These are phyloP conservation scores for Astur gentilis DNA, from an alignment of 2,113 vertebrate species.

Conservation along the genomic window DNA sequence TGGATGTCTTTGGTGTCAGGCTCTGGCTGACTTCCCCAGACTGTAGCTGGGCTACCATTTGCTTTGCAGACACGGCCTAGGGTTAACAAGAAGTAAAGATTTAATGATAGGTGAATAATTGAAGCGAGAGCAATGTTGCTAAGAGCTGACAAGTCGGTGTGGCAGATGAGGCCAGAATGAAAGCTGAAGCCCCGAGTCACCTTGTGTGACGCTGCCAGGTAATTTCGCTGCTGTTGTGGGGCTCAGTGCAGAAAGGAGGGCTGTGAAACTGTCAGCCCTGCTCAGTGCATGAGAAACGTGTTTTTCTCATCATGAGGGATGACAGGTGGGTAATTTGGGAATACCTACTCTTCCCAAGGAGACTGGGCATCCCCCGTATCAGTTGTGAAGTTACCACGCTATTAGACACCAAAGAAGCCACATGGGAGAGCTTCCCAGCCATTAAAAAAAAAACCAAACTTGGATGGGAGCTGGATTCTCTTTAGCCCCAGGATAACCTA, in stretches of 20 bases:
- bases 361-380: background rate
- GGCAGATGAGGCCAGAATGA: background rate
- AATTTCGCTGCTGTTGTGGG: background rate
- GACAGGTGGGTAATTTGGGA: background rate
- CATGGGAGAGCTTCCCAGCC: background rate
- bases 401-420: background rate
- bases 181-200: background rate
- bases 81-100: background rate
- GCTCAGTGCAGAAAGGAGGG: background rate
- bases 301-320: background rate
- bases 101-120: background rate
- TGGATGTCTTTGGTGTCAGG: rapidly evolving
- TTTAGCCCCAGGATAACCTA: background rate
- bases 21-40: background rate
- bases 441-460: background rate
- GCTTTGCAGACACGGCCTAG: background rate
- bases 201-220: background rate
- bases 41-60: background rate
- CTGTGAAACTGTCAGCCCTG: background rate
- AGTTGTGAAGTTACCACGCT: background rate
- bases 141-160: background rate
- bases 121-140: background rate
- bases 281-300: background rate
- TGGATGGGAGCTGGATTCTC: background rate
- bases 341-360: background rate